Evolutionary conservation across 1,140 invertebrate species (phyloP), one percentile per base, ranked within the genome.

Genomic region (Mylabris phalerata): DNA sequence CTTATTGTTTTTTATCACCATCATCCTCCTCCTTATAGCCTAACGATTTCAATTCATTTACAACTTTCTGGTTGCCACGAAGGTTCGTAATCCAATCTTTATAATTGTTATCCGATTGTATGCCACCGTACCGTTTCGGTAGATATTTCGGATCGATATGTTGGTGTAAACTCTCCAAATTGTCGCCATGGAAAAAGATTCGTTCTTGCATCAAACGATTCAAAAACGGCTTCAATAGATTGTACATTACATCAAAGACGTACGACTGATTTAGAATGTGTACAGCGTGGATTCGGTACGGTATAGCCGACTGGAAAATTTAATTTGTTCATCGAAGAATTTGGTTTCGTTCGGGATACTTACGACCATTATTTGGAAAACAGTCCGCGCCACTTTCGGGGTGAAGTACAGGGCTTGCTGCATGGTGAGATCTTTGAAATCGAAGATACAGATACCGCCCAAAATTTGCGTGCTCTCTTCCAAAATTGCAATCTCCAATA

Each of bases 251-350:
- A 66, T 89, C 87, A 66, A 90, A 90, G 0, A 89, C 71, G 85
- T 87, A 90, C 0, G 88, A 86, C 65, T 91, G 86, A 65, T 88
- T 82, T 0, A 91, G 77, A 42, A 92, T 84, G 70, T 91, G 89
- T 41, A 91, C 82, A 0, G 87, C 84, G 57, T 87, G 73, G 0
- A 84, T 87, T 40, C 82, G 84, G 62, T 88, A 82, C 0, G 88
- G 88, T 68, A 88, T 89, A 50, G 84, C 81, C 0, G 84, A 83
- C 78, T 85, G 69, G 50, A 78, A 77, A 60, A 55, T 6, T 55
- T 9, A 48, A 26, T 46, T 13, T 13, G 13, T 27, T 41, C 44
- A 32, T 24, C 38, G n/a, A 13, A 62, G 3, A 11, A 11, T n/a
- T 4, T 2, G 41, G 41, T 42, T n/a, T n/a, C 3, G 4, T 9